A percentile compares a stretch with the other conserved stretches of the same genome.
These are phyloP conservation scores for Lydus trimaculatus DNA, from an alignment of 2,888 invertebrate species.

Conservation along the genomic window DNA sequence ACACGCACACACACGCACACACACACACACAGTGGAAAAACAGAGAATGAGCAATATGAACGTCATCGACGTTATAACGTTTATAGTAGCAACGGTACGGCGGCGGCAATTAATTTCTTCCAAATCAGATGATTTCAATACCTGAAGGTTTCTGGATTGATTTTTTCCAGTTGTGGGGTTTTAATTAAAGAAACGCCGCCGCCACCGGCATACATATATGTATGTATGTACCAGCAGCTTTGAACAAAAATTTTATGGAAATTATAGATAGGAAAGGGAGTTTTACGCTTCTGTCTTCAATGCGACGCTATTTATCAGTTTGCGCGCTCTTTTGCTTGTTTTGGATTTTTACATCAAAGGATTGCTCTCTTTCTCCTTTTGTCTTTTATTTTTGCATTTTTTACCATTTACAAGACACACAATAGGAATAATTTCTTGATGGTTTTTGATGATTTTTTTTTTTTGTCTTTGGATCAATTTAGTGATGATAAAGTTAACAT, in stretches of 20 bases:
- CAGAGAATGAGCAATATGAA: background rate
- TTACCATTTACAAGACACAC: background rate
- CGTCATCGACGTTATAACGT: background rate
- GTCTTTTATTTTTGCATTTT: slow-evolving; percentile 34
- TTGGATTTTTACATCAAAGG: slow-evolving; percentile 50
- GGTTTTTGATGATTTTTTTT: background rate
- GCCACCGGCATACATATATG: slow-evolving; percentile 22
- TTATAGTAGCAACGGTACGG: slow-evolving; percentile 6
- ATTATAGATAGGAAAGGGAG: background rate
- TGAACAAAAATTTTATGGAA: slow-evolving; percentile 28
- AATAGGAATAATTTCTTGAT: background rate
- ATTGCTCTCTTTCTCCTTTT: slow-evolving; percentile 50
- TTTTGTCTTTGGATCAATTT: background rate
- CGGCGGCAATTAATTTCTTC: slow-evolving; percentile 54
- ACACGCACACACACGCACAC: too few relatives aligned
- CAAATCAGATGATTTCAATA: slow-evolving; percentile 55
- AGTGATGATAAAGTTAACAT: background rate
- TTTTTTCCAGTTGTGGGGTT: slow-evolving; percentile 48
- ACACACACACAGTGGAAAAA: background rate
- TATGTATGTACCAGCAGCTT: background rate
- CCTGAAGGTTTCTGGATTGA: slow-evolving; percentile 48
- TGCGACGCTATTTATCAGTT: slow-evolving; percentile 48
- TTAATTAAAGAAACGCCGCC: slow-evolving; percentile 52
- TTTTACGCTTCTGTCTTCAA: slow-evolving; percentile 6
- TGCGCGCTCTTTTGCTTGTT: slow-evolving; percentile 36